Base-by-base conservation (phyloP, 2,888 invertebrate species). In the Cheilosia soror region DNA sequence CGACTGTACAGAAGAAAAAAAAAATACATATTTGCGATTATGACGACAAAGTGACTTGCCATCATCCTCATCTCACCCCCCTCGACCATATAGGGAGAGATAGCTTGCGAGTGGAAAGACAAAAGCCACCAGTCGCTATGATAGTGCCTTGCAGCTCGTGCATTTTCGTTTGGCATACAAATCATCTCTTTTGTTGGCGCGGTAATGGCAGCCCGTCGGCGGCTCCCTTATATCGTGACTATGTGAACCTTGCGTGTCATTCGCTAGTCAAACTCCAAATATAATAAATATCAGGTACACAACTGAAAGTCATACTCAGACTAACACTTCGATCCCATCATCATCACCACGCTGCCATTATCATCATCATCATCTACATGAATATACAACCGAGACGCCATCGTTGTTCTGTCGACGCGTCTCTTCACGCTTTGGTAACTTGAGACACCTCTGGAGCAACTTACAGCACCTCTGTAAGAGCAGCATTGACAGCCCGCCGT, bases 31-130 rank as follows among this genome's bases (percentile, higher is more conserved):
- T 63, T 79, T 69, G 69, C 51, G 63, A 69, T 79, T 84, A 51
- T 79, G 79, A 84, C 83, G 79, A 84, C 79, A 84, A 83, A 84
- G 73, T 79, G 83, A 68, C 73, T 83, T 83, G 55, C 82, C 78
- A 78, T 78, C 79, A 75, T 68, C 66, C 62, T 33, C 60, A 62
- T 33, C 33, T 44, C 63, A 66, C 44, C 37, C 65, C 65, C n/a
- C 55, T 13, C 44, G 11, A 11, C 58, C 37, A 13, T 15, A 27
- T 15, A 27, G 47, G 5, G 25, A 29, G 25, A 29, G 51, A 49
- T 58, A 13, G 75, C 5, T 40, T 55, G 60, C 69, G 77, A 55
- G 57, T 58, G 51, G 29, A 31, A 55, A 20, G 71, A 66, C 65
- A 73, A 73, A 47, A 75, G 42, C 72, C 11, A 20, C 20, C 4